phyloP scores from a whole-genome alignment of 1,140 invertebrate species.

The Acyrthosiphon pisum region DNA sequence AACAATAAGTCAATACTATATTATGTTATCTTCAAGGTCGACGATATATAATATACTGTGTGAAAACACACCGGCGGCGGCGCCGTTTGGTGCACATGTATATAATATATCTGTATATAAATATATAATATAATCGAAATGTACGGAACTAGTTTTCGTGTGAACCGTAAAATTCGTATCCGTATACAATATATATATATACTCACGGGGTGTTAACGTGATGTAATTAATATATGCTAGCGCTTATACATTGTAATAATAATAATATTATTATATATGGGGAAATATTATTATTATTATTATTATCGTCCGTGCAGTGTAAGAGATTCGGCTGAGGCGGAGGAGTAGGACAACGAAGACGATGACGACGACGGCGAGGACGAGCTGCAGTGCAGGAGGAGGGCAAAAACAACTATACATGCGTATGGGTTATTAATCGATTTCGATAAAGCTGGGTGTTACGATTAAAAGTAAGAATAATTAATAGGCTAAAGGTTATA shows the following conservation, averaged over 20 bases:
- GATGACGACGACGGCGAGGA: background rate
- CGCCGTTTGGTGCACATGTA: background rate
- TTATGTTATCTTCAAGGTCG: conserved; percentile 22
- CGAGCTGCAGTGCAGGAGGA: background rate
- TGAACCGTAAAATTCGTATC: conserved; percentile 48
- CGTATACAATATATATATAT: background rate
- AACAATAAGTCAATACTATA: conserved; percentile 33
- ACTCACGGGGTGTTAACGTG: conserved; percentile 51
- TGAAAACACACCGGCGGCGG: conserved; percentile 26
- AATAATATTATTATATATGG: background rate
- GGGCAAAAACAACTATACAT: conserved; percentile 17
- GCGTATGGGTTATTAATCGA: conserved; percentile 53
- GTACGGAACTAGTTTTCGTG: conserved; percentile 57
- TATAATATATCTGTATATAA: too few species aligned
- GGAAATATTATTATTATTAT: background rate
- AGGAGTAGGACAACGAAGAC: background rate
- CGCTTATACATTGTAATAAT: background rate
- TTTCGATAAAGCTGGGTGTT: conserved; percentile 56
- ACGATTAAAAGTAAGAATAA: conserved; percentile 57
- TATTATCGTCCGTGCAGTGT: background rate
- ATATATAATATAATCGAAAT: conserved; percentile 38
- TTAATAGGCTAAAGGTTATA: conserved; percentile 57
- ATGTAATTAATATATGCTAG: conserved; percentile 54
- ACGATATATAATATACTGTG: background rate
- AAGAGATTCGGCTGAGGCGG: background rate